Evolutionary conservation across 2,113 vertebrate genomes (phyloP).

Genomic region (Pygoscelis adeliae): DNA sequence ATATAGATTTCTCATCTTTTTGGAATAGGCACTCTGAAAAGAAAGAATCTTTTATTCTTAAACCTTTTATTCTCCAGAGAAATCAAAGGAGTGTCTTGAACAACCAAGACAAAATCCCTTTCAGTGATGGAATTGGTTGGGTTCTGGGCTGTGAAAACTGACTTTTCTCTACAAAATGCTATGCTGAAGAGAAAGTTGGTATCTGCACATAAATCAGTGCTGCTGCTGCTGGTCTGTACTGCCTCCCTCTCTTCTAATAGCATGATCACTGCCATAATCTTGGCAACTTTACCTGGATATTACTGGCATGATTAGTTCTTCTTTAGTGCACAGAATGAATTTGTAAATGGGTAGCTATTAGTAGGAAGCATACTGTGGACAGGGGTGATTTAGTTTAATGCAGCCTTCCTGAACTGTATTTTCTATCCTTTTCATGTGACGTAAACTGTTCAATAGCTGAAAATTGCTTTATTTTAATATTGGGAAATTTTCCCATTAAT

Average conservation of each 20-base stretch:
- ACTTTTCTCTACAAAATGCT: neutral
- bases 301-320: conserved; percentile 8
- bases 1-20: neutral
- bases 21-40: neutral
- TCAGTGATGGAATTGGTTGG: neutral
- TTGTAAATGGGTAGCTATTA: neutral
- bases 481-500: neutral
- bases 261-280: neutral
- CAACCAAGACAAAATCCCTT: neutral
- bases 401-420: neutral
- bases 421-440: neutral
- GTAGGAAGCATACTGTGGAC: neutral
- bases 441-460: neutral
- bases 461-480: conserved; percentile 11
- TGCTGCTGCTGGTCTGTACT: neutral
- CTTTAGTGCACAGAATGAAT: neutral
- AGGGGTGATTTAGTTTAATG: neutral
- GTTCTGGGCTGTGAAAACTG: neutral
- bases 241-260: neutral
- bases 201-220: neutral
- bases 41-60: neutral
- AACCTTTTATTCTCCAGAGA: neutral
- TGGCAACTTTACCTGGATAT: neutral
- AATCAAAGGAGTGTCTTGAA: neutral
- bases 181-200: neutral